phyloP scores from a whole-genome alignment of 2,113 vertebrate genomes.

The Cyphomyrus discorhynchus region DNA sequence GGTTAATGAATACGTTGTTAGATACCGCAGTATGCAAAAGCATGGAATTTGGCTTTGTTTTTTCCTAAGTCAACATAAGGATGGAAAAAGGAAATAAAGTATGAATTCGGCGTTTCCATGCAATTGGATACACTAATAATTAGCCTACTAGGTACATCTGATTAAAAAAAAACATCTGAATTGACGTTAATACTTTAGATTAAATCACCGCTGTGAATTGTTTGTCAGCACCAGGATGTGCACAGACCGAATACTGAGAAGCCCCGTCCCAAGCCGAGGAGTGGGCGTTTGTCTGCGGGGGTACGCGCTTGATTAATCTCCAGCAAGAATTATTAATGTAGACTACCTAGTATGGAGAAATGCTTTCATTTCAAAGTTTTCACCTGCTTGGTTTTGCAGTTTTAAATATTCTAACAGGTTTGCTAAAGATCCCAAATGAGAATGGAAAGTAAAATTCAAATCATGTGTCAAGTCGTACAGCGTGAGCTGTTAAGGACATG shows the following conservation, averaged over 20 bases:
- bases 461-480: background rate
- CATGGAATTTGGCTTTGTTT: background rate
- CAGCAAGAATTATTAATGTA: no score
- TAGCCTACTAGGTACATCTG: background rate
- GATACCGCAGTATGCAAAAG: background rate
- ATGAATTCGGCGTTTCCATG: background rate
- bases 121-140: background rate
- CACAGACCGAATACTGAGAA: background rate
- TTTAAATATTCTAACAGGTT: background rate
- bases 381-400: background rate
- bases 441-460: no score
- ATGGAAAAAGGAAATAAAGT: background rate
- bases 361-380: background rate
- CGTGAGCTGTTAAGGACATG: no score
- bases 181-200: background rate
- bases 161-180: background rate
- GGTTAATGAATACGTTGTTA: background rate
- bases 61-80: no score
- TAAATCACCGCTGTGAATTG: background rate
- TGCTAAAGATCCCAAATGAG: background rate
- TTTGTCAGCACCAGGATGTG: background rate
- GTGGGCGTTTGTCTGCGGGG: background rate
- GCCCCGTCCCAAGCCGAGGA: background rate
- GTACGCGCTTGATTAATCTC: background rate
- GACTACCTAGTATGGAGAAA: background rate